Percentiles rank a stretch among this genome's conserved stretches.
Evolutionary conservation across 1,140 invertebrate genomes (phyloP).

Genomic region (Oncopeltus fasciatus): DNA sequence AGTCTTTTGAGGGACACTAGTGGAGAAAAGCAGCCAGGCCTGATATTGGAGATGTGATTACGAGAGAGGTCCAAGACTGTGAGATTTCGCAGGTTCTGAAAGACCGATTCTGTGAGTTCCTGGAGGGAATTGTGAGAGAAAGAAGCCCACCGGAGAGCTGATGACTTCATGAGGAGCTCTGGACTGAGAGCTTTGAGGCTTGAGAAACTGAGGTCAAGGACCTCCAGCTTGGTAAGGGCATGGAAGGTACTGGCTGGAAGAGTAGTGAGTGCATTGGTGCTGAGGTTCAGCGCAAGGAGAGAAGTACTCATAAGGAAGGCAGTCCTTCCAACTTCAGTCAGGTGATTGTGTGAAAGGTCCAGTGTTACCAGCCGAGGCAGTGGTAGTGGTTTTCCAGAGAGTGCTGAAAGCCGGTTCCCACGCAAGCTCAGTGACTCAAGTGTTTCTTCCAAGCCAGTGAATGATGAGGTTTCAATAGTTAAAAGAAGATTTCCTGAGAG

Average conservation of each 20-base stretch:
- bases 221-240: conserved; percentile 40
- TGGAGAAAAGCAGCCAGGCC: conserved; percentile 47
- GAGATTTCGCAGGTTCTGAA: conserved; percentile 55
- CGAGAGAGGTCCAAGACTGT: conserved; percentile 53
- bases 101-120: conserved; percentile 54
- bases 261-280: conserved; percentile 52
- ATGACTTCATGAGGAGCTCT: conserved; percentile 51
- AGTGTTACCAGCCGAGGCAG: conserved; percentile 49
- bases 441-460: conserved; percentile 55
- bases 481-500: conserved; percentile 63
- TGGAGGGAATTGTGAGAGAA: conserved; percentile 50
- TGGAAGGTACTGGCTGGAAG: conserved; percentile 42
- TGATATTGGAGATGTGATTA: conserved; percentile 63
- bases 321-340: conserved; percentile 49
- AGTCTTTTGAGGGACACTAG: conserved; percentile 51
- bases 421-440: conserved; percentile 56
- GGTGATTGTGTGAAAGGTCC: conserved; percentile 63
- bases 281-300: conserved; percentile 60
- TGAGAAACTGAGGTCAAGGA: conserved; percentile 58
- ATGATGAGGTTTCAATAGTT: conserved; percentile 52
- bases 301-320: conserved; percentile 52
- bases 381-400: conserved; percentile 46
- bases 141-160: conserved; percentile 46
- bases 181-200: conserved; percentile 51
- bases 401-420: conserved; percentile 54